Conservation (phyloP, 2,888 invertebrate genomes). For the Amphiduros pacificus region DNA sequence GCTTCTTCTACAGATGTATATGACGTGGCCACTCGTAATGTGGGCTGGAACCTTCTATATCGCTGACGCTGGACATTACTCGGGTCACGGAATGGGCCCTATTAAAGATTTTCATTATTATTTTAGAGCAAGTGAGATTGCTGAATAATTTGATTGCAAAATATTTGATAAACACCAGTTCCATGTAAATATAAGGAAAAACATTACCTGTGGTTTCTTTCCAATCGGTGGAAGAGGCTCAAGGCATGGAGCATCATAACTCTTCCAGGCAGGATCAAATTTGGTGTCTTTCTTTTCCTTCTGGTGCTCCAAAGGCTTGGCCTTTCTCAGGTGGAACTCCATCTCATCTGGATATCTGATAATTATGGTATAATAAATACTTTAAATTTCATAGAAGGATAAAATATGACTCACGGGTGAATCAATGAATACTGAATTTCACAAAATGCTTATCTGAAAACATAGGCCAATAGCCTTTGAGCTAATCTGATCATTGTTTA, state of each 20-base stretch:
- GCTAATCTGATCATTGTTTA: too few species aligned
- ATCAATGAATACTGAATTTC: too few species aligned
- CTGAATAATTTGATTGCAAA: too few species aligned
- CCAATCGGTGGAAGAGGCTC: slow-evolving; percentile 48
- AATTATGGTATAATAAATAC: not conserved
- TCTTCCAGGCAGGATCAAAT: slow-evolving; percentile 50
- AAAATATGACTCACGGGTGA: too few species aligned
- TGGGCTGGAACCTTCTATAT: slow-evolving; percentile 54
- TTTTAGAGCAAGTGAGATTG: too few species aligned
- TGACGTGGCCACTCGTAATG: slow-evolving; percentile 53
- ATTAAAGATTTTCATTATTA: not conserved
- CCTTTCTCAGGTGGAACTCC: slow-evolving; percentile 47
- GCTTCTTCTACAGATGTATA: slow-evolving; percentile 55
- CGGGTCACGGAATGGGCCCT: slow-evolving; percentile 59
- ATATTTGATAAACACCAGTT: not conserved
- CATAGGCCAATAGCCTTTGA: too few species aligned
- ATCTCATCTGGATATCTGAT: slow-evolving; percentile 38
- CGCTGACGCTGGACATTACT: slow-evolving; percentile 54
- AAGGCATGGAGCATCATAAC: slow-evolving; percentile 44
- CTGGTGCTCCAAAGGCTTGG: slow-evolving; percentile 42
- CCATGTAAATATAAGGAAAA: not conserved
- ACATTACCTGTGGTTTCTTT: slow-evolving; percentile 53
- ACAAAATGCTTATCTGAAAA: too few species aligned
- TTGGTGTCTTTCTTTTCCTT: slow-evolving; percentile 34
- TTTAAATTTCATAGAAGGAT: not conserved